Conservation (phyloP, 1,140 invertebrate genomes). For the Neelides sp. region DNA sequence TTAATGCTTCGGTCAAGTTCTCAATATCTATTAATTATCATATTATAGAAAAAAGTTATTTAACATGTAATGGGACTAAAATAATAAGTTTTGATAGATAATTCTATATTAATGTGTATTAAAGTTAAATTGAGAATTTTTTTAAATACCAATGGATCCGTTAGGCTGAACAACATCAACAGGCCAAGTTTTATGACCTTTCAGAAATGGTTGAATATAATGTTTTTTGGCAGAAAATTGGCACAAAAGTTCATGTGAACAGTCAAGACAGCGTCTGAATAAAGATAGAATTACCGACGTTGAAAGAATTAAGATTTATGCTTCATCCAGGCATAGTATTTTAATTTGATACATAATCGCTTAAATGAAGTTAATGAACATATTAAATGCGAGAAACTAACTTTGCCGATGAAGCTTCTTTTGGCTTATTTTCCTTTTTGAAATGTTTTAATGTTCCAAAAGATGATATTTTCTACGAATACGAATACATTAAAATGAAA, state of each 20-base stretch:
- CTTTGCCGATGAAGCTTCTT: slow-evolving; percentile 21
- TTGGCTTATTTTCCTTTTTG: slow-evolving; percentile 28
- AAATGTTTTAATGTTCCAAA: slow-evolving; percentile 41
- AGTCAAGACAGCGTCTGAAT: slow-evolving; percentile 37
- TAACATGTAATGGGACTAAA: background rate
- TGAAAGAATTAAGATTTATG: background rate
- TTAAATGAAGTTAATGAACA: too few relatives aligned
- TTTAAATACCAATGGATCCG: slow-evolving; percentile 16
- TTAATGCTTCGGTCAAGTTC: slow-evolving; percentile 35
- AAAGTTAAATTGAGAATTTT: background rate
- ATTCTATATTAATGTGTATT: background rate
- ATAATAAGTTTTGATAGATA: background rate
- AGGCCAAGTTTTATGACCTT: slow-evolving; percentile 19
- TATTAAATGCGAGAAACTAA: slow-evolving; percentile 4
- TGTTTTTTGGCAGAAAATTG: slow-evolving; percentile 41
- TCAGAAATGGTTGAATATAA: slow-evolving; percentile 34
- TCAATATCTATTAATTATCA: slow-evolving; percentile 31
- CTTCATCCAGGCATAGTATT: too few relatives aligned
- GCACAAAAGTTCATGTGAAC: slow-evolving; percentile 35
- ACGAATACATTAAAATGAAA: slow-evolving; percentile 5
- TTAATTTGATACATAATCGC: too few relatives aligned
- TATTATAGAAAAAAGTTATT: background rate
- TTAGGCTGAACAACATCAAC: slow-evolving; percentile 23
- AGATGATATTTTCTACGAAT: slow-evolving; percentile 37
- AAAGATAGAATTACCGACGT: slow-evolving; percentile 20